Percentiles rank a stretch among this genome's conserved stretches.
These are phyloP conservation scores for Platygyra sinensis DNA, from an alignment of 64 coral and sea anemone genomes.

Conservation along the genomic window DNA sequence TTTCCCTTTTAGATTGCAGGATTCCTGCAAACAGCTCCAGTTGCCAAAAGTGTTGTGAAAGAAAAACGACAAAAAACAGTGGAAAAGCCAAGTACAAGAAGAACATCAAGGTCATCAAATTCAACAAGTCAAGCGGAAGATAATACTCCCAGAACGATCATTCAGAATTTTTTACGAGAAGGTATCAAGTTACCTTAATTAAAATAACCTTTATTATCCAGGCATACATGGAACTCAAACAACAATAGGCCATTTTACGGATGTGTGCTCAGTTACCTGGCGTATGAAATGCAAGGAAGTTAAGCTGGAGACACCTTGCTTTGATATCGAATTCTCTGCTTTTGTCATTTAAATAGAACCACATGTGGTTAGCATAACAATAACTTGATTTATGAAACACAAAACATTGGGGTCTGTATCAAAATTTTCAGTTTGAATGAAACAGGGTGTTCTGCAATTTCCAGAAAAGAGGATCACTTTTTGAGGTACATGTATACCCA, in stretches of 20 bases:
- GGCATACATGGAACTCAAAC: neutral
- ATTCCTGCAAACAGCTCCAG: conserved; percentile 28
- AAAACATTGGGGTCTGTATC: no score
- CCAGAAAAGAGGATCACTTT: no score
- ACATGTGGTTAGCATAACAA: no score
- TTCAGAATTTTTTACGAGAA: conserved; percentile 61
- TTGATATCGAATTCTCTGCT: no score
- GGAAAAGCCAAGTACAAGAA: neutral
- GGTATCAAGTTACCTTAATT: neutral
- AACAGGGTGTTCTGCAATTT: no score
- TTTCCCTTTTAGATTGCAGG: conserved; percentile 10
- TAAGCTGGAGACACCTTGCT: no score
- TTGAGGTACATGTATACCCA: no score
- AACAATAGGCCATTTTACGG: neutral
- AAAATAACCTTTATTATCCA: neutral
- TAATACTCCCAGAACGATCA: conserved; percentile 57
- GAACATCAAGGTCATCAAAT: neutral
- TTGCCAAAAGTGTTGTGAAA: conserved; percentile 17
- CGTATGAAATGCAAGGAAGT: no score
- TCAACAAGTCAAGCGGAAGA: neutral
- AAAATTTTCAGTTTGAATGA: no score
- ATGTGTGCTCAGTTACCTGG: neutral
- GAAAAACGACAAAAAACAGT: neutral
- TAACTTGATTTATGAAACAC: no score
- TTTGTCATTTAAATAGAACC: no score